Conservation (phyloP, 1,140 invertebrate species). For the Telenomus remus region DNA sequence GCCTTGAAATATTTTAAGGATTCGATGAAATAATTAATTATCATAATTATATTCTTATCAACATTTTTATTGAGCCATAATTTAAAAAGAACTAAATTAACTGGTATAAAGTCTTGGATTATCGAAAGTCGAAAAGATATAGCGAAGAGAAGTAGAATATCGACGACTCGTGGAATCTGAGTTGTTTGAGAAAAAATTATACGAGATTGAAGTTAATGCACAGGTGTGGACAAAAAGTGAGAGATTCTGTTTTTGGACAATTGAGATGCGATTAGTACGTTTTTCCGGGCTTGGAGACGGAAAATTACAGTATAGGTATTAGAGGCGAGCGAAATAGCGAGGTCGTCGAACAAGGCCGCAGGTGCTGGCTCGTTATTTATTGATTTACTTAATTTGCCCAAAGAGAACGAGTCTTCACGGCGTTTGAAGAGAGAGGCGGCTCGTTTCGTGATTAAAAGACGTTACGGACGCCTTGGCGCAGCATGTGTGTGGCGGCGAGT, state of each 20-base stretch:
- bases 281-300: slow-evolving; percentile 21
- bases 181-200: no score
- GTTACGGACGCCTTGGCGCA: slow-evolving; percentile 72
- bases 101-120: no score
- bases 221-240: neutral
- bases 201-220: no score
- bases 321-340: slow-evolving; percentile 35
- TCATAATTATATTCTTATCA: no score
- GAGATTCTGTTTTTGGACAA: neutral
- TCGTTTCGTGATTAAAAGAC: slow-evolving; percentile 75
- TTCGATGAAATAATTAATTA: no score
- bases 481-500: slow-evolving; percentile 70
- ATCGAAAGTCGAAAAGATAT: no score
- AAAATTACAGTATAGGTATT: slow-evolving; percentile 26
- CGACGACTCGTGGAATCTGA: no score
- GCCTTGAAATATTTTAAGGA: no score
- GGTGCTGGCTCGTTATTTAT: slow-evolving; percentile 75
- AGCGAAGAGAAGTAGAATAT: no score
- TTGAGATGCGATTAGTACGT: neutral
- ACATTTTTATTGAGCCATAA: no score
- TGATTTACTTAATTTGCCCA: slow-evolving; percentile 75
- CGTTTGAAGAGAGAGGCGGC: slow-evolving; percentile 70
- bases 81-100: no score
- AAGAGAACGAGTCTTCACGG: slow-evolving; percentile 65
- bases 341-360: slow-evolving; percentile 63